These are phyloP conservation scores for Pteromalus puparum DNA, from an alignment of 1,140 invertebrate species.

Conservation along the genomic window DNA sequence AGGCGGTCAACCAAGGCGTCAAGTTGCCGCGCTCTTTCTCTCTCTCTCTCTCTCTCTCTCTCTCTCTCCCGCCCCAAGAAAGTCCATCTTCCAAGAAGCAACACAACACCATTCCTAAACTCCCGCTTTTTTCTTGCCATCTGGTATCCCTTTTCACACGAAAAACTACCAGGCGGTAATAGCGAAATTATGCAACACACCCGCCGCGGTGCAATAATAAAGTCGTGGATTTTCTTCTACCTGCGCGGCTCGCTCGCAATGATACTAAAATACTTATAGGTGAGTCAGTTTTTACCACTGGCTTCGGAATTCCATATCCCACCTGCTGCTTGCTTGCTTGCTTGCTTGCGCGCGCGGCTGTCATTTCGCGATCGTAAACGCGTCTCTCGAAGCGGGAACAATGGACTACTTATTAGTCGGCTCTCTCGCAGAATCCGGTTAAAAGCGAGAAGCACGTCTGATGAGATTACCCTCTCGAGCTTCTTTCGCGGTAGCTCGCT, in stretches of 20 bases:
- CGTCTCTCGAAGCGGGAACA: not conserved
- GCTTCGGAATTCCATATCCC: not conserved
- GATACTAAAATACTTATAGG: not conserved
- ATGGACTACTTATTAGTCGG: slow-evolving; percentile 25
- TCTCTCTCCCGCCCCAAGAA: not conserved
- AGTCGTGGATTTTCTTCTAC: not conserved
- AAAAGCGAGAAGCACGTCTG: slow-evolving; percentile 9
- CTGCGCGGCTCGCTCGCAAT: not conserved
- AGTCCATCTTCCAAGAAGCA: slow-evolving; percentile 39
- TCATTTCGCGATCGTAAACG: slow-evolving; percentile 19
- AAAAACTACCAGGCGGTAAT: not conserved
- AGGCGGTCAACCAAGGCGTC: slow-evolving; percentile 15
- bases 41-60: too few relatives aligned
- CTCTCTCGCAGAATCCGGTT: slow-evolving; percentile 32
- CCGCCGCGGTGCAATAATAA: not conserved
- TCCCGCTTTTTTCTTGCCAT: slow-evolving; percentile 6
- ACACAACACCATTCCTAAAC: slow-evolving; percentile 18
- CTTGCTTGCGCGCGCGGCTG: not conserved
- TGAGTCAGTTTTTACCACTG: not conserved
- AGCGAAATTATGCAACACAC: not conserved
- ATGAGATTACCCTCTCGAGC: slow-evolving; percentile 24
- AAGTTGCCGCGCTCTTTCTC: slow-evolving; percentile 1
- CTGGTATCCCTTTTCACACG: not conserved
- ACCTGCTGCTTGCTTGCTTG: not conserved
- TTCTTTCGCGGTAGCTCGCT: not conserved